Evolutionary conservation across 1,140 invertebrate species (phyloP).

Genomic region (Drosophila seguyi): DNA sequence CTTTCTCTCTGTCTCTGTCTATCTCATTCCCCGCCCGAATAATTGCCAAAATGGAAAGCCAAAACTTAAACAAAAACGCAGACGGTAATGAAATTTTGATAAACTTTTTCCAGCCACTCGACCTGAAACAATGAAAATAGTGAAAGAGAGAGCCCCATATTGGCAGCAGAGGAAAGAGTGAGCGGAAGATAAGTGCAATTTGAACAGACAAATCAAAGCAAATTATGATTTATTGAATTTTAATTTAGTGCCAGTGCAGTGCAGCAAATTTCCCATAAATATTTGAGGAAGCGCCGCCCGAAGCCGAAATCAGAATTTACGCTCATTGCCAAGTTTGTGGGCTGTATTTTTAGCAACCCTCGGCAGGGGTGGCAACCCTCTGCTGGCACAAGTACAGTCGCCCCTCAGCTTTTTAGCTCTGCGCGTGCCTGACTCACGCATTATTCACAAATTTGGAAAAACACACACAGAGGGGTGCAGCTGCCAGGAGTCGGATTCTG

Average conservation of each 20-base stretch:
- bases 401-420: constrained; percentile 66
- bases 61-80: constrained; percentile 80
- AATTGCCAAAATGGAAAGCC: constrained; percentile 75
- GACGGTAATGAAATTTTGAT: constrained; percentile 83
- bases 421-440: constrained; percentile 70
- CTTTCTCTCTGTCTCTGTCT: constrained; percentile 8
- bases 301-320: constrained; percentile 63
- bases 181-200: constrained; percentile 40
- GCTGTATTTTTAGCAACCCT: constrained; percentile 37
- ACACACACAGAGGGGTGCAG: constrained; percentile 24
- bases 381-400: constrained; percentile 63
- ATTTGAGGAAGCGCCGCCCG: constrained; percentile 63
- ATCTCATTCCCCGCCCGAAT: constrained; percentile 30
- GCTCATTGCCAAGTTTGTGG: constrained; percentile 63
- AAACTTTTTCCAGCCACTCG: constrained; percentile 60
- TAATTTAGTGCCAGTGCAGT: constrained; percentile 70
- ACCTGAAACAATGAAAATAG: constrained; percentile 50
- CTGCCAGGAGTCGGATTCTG: constrained; percentile 43
- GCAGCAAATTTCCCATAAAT: constrained; percentile 75
- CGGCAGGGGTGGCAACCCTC: constrained; percentile 10
- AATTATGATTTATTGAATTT: constrained; percentile 83
- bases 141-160: constrained; percentile 7
- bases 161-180: not conserved
- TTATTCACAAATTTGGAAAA: constrained; percentile 42
- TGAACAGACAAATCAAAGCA: constrained; percentile 61